Evolutionary conservation across 2,888 invertebrate species (phyloP).

Genomic region (Pachymerium ferrugineum): DNA sequence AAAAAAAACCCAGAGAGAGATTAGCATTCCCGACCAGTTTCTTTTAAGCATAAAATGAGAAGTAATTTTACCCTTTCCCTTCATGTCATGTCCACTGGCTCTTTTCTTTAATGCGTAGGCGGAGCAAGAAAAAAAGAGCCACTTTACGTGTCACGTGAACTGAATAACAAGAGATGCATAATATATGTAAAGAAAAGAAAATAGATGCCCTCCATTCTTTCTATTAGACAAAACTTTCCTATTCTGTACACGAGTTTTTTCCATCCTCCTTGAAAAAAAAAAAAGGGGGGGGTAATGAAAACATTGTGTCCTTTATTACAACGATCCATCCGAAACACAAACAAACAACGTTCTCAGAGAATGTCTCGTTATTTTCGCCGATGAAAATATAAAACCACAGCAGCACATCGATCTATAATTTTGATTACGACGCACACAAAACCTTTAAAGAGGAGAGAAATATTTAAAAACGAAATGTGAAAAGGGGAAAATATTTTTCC

Average conservation of each 20-base stretch:
- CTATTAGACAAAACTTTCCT: not conserved
- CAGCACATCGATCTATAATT: not conserved
- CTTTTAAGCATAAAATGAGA: not conserved
- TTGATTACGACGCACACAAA: not conserved
- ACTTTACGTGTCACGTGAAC: not conserved
- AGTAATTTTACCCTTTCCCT: not conserved
- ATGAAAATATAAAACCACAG: not conserved
- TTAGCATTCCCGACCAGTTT: not conserved
- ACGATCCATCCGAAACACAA: not conserved
- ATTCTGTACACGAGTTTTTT: conserved; percentile 2
- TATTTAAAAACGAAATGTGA: no score
- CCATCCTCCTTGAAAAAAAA: not conserved
- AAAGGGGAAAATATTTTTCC: no score
- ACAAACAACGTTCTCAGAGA: not conserved
- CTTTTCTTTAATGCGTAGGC: not conserved
- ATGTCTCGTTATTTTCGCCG: no score
- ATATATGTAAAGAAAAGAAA: not conserved
- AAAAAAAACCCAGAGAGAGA: not conserved
- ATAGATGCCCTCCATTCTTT: not conserved
- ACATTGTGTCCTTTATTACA: not conserved
- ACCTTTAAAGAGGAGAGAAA: no score
- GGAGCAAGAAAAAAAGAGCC: not conserved
- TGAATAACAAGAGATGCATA: not conserved
- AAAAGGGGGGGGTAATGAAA: not conserved
- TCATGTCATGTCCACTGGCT: not conserved